Base-by-base conservation (phyloP, 2,888 invertebrate species). In the Hofmannophila pseudospretella region DNA sequence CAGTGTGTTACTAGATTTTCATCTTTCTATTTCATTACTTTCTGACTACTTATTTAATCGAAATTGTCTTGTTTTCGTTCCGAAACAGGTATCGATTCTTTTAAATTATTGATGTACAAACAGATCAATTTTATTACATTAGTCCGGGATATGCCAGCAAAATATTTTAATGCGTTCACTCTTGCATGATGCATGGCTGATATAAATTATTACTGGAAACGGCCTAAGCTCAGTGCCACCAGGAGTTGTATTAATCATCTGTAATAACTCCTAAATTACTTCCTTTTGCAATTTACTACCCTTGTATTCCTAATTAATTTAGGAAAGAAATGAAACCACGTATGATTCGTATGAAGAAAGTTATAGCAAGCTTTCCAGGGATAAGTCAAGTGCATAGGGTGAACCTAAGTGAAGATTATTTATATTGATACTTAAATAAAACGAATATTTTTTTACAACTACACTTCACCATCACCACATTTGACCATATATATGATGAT, bases 91-190 rank as follows among this genome's bases (percentile, higher is more conserved):
- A n/a, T n/a, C n/a, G n/a, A n/a, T n/a, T n/a, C n/a, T n/a, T n/a
- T n/a, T n/a, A n/a, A n/a, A n/a, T 8, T 23, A 23, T 23, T 3
- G n/a, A 23, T 7, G 7, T 5, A 23, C 16, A 16, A 4, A 16
- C 16, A 23, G 3, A 5, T 23, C 2, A 8, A 23, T 23, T 8
- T 23, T 23, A n/a, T 23, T n/a, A 23, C 23, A n/a, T 23, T 16
- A 5, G 3, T 16, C 5, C 5, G 16, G 3, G 16, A 16, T 69
- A 61, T 69, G 69, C 59, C 70, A 58, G 47, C 59, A 56, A 74
- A 79, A 64, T 70, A 80, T 80, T 79, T 78, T 76, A 77, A 80
- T 78, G 74, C 60, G 54, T 53, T 58, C 51, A 45, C 53, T n/a
- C 45, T 34, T 39, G 51, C 45, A 63, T 76, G 77, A 79, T 75